A percentile compares a stretch with the other conserved stretches of the same genome.
Conservation (phyloP, 2,113 vertebrate species). For the Corythornis cristatus region DNA sequence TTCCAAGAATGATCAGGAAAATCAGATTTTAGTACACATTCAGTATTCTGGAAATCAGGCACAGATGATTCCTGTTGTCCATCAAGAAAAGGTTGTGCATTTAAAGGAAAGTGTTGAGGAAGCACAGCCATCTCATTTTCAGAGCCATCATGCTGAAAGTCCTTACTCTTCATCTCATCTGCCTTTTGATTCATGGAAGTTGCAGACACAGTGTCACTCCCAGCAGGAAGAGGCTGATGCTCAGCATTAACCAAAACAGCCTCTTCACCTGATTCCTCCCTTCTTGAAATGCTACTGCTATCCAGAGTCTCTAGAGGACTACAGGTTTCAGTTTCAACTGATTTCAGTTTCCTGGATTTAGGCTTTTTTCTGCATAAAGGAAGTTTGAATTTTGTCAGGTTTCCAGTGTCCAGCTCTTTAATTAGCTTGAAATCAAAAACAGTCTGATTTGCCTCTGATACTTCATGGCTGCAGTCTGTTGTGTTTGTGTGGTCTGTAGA, state of each 20-base stretch:
- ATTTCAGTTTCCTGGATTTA: conserved; percentile 24
- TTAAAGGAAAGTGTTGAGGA: background rate
- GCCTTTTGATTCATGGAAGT: background rate
- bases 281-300: background rate
- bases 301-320: conserved; percentile 59
- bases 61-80: background rate
- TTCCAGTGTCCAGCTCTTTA: conserved; percentile 47
- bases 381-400: conserved; percentile 75
- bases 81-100: background rate
- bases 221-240: background rate
- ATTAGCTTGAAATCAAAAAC: conserved; percentile 38
- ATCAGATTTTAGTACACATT: background rate
- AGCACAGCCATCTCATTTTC: background rate
- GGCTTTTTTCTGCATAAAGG: conserved; percentile 69
- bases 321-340: conserved; percentile 47
- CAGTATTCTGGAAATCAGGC: conserved; percentile 6
- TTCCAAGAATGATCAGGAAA: background rate
- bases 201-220: background rate
- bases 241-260: background rate
- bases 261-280: conserved; percentile 23
- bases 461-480: background rate
- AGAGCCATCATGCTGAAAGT: background rate
- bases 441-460: conserved; percentile 5
- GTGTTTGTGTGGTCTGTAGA: background rate
- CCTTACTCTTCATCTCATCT: background rate